Conservation (phyloP, 1,140 invertebrate species). For the Apis dorsata region DNA sequence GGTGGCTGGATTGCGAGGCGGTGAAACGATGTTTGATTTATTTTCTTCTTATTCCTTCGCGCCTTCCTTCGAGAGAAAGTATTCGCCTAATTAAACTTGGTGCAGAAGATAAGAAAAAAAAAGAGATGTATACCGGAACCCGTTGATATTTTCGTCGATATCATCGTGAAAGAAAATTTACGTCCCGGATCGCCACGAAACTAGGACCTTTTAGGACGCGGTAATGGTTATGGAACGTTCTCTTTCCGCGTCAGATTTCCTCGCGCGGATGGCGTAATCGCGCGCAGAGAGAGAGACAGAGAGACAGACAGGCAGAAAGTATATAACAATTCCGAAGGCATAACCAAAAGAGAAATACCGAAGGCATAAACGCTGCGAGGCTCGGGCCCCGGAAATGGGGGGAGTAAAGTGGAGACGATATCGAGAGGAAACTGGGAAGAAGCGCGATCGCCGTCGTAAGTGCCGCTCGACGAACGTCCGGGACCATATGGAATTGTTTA, state of each 20-base stretch:
- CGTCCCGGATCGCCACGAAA: constrained; percentile 58
- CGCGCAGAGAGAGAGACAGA: not conserved
- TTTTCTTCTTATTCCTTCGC: constrained; percentile 17
- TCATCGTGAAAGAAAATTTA: constrained; percentile 71
- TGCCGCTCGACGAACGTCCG: constrained; percentile 58
- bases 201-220: constrained; percentile 65
- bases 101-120: not conserved
- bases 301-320: constrained; percentile 25
- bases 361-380: constrained; percentile 63
- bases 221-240: constrained; percentile 71
- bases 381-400: constrained; percentile 63
- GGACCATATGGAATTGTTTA: constrained; percentile 73
- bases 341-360: constrained; percentile 58
- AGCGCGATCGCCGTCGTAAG: constrained; percentile 59
- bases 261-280: constrained; percentile 56
- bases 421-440: constrained; percentile 64
- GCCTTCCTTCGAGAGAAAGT: constrained; percentile 22
- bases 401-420: constrained; percentile 65
- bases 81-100: not conserved
- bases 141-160: constrained; percentile 21
- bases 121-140: not conserved
- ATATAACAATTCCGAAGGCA: constrained; percentile 65
- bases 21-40: constrained; percentile 22
- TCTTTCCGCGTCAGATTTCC: constrained; percentile 15
- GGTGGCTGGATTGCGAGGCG: constrained; percentile 9